Base-by-base conservation (phyloP, 2,113 vertebrate genomes). In the Neofelis nebulosa region DNA sequence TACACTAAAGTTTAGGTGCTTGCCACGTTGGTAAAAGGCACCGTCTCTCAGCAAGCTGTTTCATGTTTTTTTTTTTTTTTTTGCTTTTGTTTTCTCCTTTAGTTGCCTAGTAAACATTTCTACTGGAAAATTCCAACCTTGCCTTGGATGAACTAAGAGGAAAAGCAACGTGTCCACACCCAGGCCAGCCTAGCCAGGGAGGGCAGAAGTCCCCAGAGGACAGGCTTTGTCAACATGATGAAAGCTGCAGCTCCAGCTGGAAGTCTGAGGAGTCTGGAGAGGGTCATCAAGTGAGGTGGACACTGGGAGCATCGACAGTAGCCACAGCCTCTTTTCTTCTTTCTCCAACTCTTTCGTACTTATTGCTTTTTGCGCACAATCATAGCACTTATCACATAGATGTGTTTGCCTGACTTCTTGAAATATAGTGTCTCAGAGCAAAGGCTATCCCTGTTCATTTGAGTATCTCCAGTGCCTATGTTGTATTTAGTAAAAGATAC, bases 151-250 rank as follows among this genome's bases (percentile, higher is more conserved):
- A 92, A 81, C 91, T 55, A 81, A 97, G 96, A 97, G 96, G 93
- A 97, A 98, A 97, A 94, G 80, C 80, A 27, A 5, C 4, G 65
- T 82, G 96, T 96, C 88, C 96, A 97, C 98, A 91, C 97, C 96
- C 95, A 93, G 68, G 57, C 55, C 50, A 55, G 94, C 69, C 82
- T 36, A 2, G 76, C 91, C 89, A 97, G 95, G 71, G 19, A 93
- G 85, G 82, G 57, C 91, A 91, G 65, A 94, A 82, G 48, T 66
- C 94, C 79, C 38, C 69, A 0, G 7, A 41, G 76, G 81, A 61
- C 18, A 0, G 33, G 69, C 80, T 91, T 19, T 29, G 2, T 33
- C 65, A 1, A 0, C 0, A 1, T 57, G 83, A 41, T 16, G 73
- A n/a, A 21, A 10, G 66, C 80, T 29, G 63, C 15, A 27, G 38